phyloP scores from a whole-genome alignment of 1,140 invertebrate species.

The Bacillus rossius region DNA sequence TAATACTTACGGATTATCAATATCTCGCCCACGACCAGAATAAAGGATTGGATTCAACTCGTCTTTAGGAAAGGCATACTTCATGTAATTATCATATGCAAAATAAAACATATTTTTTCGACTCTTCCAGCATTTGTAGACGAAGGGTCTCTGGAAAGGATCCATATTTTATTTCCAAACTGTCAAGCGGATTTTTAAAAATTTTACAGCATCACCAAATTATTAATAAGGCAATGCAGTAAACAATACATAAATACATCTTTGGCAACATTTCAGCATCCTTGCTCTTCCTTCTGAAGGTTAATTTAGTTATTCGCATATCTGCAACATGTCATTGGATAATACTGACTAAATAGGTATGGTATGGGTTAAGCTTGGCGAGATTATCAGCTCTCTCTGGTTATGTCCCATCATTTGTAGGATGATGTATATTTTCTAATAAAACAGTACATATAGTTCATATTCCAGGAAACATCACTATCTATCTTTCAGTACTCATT shows the following conservation, averaged over 20 bases:
- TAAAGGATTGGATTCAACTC: slow-evolving; percentile 61
- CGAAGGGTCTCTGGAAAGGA: slow-evolving; percentile 37
- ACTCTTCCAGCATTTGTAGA: slow-evolving; percentile 35
- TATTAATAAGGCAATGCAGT: neutral
- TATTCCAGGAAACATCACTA: too few species aligned
- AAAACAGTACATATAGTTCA: too few species aligned
- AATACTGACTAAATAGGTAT: too few species aligned
- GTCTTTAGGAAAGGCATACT: slow-evolving; percentile 61
- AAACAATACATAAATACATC: slow-evolving; percentile 9
- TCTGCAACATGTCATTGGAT: neutral
- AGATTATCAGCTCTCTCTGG: too few species aligned
- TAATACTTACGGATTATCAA: slow-evolving; percentile 51
- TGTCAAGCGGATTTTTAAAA: slow-evolving; percentile 38
- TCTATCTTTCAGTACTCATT: too few species aligned
- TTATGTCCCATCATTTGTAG: too few species aligned
- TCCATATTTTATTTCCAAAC: slow-evolving; percentile 44
- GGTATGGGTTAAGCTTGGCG: too few species aligned
- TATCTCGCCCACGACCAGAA: slow-evolving; percentile 49
- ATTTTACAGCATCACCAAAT: slow-evolving; percentile 25
- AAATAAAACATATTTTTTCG: slow-evolving; percentile 53
- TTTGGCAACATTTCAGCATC: neutral
- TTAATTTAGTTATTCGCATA: neutral
- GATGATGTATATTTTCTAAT: too few species aligned
- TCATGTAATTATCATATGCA: slow-evolving; percentile 62
- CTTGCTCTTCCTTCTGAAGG: slow-evolving; percentile 3